A percentile compares a stretch with the other conserved stretches of the same genome.
These are phyloP conservation scores for Idris sp. DNA, from an alignment of 1,140 invertebrate genomes.

Conservation along the genomic window DNA sequence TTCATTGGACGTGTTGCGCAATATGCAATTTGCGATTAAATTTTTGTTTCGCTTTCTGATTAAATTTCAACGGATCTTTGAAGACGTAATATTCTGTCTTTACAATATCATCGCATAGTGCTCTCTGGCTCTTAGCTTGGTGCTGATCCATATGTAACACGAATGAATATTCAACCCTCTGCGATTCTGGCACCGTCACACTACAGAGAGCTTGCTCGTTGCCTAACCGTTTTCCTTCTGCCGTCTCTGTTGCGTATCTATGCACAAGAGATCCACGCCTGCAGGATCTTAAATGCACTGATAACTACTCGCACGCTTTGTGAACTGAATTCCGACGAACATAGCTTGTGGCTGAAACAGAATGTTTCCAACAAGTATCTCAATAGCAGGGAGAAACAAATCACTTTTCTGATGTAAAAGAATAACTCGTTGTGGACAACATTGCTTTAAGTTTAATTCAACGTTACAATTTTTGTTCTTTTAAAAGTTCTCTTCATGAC, in stretches of 20 bases:
- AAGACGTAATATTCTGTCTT: slow-evolving; percentile 47
- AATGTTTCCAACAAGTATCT: slow-evolving; percentile 29
- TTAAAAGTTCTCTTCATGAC: too few species aligned
- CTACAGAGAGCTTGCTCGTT: slow-evolving; percentile 43
- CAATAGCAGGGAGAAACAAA: slow-evolving; percentile 21
- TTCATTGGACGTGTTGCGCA: too few species aligned
- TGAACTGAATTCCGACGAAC: slow-evolving; percentile 32
- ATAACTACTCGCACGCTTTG: slow-evolving; percentile 52
- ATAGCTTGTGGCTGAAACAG: slow-evolving; percentile 34
- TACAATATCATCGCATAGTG: slow-evolving; percentile 16
- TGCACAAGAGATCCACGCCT: slow-evolving; percentile 42
- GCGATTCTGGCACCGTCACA: slow-evolving; percentile 46
- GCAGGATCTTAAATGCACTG: slow-evolving; percentile 58
- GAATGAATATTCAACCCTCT: slow-evolving; percentile 77
- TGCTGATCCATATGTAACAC: slow-evolving; percentile 77
- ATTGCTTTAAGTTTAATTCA: too few species aligned
- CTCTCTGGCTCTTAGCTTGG: slow-evolving; percentile 64
- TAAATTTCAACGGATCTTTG: slow-evolving; percentile 21
- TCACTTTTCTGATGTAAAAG: slow-evolving; percentile 1
- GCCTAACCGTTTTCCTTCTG: slow-evolving; percentile 48
- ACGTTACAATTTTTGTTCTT: too few species aligned
- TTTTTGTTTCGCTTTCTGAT: too few species aligned
- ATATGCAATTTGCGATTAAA: too few species aligned
- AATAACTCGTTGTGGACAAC: too few species aligned
- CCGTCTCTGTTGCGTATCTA: slow-evolving; percentile 10